phyloP scores from a whole-genome alignment of 2,888 invertebrate genomes.

The Nemapogon koenigi region DNA sequence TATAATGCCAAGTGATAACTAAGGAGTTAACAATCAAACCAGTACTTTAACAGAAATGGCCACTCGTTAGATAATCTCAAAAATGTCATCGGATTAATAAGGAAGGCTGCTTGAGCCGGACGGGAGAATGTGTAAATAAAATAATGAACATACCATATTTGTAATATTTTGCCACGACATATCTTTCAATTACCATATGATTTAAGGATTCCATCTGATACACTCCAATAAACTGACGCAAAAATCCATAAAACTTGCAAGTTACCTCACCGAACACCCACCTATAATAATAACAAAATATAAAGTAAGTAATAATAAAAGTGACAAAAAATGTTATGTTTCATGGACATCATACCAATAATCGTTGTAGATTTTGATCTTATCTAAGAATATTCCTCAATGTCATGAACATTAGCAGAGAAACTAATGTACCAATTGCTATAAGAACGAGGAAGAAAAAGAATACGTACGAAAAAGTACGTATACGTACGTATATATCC shows the following conservation, averaged over 20 bases:
- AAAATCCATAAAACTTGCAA: constrained; percentile 37
- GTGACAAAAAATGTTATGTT: background rate
- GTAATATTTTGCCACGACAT: constrained; percentile 41
- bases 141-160: constrained; percentile 33
- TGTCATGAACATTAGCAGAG: too few relatives aligned
- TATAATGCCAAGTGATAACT: too few relatives aligned
- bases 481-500: too few relatives aligned
- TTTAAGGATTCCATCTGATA: constrained; percentile 52
- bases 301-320: background rate
- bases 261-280: constrained; percentile 32
- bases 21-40: too few relatives aligned
- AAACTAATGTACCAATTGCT: too few relatives aligned
- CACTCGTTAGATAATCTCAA: too few relatives aligned
- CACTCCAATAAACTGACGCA: constrained; percentile 48
- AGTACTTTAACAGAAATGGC: background rate
- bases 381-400: too few relatives aligned
- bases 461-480: too few relatives aligned
- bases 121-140: too few relatives aligned
- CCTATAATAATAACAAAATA: constrained; percentile 19
- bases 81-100: too few relatives aligned
- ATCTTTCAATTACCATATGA: constrained; percentile 53
- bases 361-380: background rate
- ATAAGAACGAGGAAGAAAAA: too few relatives aligned
- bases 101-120: constrained; percentile 1
- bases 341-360: too few relatives aligned